Conservation (phyloP, 2,888 invertebrate species). For the Nephrocerus scutellatus region DNA sequence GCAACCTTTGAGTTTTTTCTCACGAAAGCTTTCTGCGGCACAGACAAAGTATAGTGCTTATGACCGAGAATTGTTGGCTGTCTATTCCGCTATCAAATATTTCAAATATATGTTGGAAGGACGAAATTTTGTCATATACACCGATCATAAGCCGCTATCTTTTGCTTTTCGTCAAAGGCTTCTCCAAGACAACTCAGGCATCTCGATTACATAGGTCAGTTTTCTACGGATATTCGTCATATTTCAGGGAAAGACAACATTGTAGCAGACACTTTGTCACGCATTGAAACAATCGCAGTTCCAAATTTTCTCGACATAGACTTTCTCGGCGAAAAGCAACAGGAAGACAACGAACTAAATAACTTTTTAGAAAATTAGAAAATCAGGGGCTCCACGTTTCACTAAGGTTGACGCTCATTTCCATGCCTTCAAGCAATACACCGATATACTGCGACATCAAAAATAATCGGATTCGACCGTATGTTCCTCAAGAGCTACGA, state of each 20-base stretch:
- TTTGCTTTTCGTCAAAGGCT: too few species aligned
- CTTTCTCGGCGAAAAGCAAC: neutral
- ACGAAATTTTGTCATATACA: too few species aligned
- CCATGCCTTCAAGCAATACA: too few species aligned
- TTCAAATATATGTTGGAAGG: slow-evolving; percentile 39
- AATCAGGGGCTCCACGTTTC: too few species aligned
- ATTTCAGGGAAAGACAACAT: slow-evolving; percentile 7
- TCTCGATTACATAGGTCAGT: slow-evolving; percentile 3
- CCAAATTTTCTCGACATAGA: neutral
- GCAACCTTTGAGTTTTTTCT: too few species aligned
- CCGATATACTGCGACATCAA: too few species aligned
- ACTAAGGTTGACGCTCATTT: too few species aligned
- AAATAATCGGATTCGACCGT: too few species aligned
- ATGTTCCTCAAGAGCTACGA: too few species aligned
- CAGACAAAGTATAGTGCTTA: slow-evolving; percentile 39
- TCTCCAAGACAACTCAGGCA: slow-evolving; percentile 6
- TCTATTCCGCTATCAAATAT: slow-evolving; percentile 35
- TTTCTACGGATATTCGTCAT: slow-evolving; percentile 1
- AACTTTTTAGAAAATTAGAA: neutral
- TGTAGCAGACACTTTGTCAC: slow-evolving; percentile 4
- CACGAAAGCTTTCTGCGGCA: slow-evolving; percentile 27
- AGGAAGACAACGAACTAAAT: neutral
- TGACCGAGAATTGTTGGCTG: slow-evolving; percentile 39
- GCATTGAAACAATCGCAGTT: slow-evolving; percentile 3
- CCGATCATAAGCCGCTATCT: too few species aligned